Base-by-base conservation (phyloP, 2,797 vertebrate species). In the Aselliscus stoliczkanus region DNA sequence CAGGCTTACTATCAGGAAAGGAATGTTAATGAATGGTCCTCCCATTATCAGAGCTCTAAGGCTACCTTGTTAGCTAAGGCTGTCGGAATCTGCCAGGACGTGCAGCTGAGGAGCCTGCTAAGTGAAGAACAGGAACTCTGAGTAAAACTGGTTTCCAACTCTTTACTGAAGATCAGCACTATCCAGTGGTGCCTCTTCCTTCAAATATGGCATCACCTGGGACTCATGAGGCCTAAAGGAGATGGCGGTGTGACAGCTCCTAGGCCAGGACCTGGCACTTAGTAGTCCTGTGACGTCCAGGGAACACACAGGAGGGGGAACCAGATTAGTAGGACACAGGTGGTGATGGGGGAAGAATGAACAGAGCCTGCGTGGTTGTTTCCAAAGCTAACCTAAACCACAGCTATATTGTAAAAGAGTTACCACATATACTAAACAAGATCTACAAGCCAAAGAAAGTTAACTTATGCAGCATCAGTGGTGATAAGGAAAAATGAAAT, bases 401-500 rank as follows among this genome's bases (percentile, higher is more conserved):
- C 0, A 12, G 5, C 14, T 77, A 13, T n/a, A 14, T 1, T 23
- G 31, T 3, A 9, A 67, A 95, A 89, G 64, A 65, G 67, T 76
- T 62, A 54, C 27, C 58, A 79, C 67, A 52, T 50, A 56, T 42
- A 20, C 37, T 69, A 70, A 77, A 91, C 29, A 44, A 93, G 62
- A 76, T 72, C 37, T 15, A 23, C 3, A 52, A 89, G 27, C 34
- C 70, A 90, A 94, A 88, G 86, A 80, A 90, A 60, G 87, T 44
- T 23, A 87, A 82, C 42, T 80, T 58, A 72, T 0, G 52, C 44
- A 72, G 42, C 23, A 56, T 54, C 64, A 12, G 34, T 12, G 11
- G 21, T 56, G 52, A 82, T 34, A 67, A 50, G 67, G 52, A 73
- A 89, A 88, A 64, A 89, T n/a, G 83, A 88, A 91, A 44, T 25